Evolutionary conservation across 2,113 vertebrate genomes (phyloP), one percentile per base, ranked within the genome.

Genomic region (Alethe castanea): DNA sequence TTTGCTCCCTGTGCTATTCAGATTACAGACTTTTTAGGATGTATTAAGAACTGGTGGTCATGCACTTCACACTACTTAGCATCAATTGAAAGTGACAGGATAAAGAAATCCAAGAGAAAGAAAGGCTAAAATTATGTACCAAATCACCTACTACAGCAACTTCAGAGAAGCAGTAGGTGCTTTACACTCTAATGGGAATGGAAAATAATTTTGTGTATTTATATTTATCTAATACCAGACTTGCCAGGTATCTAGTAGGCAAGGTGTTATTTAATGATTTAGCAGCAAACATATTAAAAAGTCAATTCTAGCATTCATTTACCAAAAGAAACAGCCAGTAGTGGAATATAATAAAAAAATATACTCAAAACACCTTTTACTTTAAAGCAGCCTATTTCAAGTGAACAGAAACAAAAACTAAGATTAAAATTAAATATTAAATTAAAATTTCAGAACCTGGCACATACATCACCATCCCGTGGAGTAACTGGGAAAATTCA

Each of bases 341-440:
- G 24, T 31, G 40, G 31, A 60, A 38, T 38, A 65, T 28, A 1
- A 77, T 48, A 54, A 72, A 81, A 81, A 90, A 88, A 72, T 36
- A 42, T 24, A 82, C 19, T 85, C 54, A 64, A 69, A 94, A 80
- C 1, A 2, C 8, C 50, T 85, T 86, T 76, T 47, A 23, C 64
- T 82, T 94, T 59, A 57, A 82, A 87, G n/a, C 23, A 66, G 20
- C 3, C 6, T 76, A 36, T 82, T 92, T 92, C 65, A 74, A 91
- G 26, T 71, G 31, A 89, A 71, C 14, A 70, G 31, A 89, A 87
- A 76, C 8, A 96, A 89, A 96, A 89, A 40, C 11, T 20, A 69
- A 54, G 54, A 70, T 50, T 29, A 90, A 97, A 91, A 76, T 77
- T 33, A 94, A 92, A 80, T n/a, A 91, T 22, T 77, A 92, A 90